Conservation (phyloP, 2,113 vertebrate genomes). For the Benitochromis conjunctus region DNA sequence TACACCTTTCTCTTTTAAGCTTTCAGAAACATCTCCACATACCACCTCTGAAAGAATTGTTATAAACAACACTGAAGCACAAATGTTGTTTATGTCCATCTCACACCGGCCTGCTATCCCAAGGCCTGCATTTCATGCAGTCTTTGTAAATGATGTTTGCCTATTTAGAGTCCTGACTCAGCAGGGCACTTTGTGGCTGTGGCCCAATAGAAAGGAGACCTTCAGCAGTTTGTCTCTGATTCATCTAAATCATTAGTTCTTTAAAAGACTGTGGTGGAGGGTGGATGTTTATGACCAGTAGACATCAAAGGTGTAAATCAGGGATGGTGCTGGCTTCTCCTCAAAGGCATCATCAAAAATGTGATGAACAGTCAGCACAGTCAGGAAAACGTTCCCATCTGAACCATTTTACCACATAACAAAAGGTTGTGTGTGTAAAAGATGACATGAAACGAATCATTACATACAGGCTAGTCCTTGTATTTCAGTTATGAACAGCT, state of each 20-base stretch:
- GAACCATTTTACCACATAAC: background rate
- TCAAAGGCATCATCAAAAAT: constrained; percentile 27
- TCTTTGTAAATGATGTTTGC: constrained; percentile 47
- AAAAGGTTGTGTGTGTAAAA: background rate
- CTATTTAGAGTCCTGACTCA: constrained; percentile 46
- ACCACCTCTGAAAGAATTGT: background rate
- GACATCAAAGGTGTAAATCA: constrained; percentile 53
- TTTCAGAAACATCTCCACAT: background rate
- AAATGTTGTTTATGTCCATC: background rate
- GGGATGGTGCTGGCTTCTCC: background rate
- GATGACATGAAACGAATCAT: constrained; percentile 7
- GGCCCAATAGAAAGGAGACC: constrained; percentile 45
- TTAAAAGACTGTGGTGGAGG: constrained; percentile 31
- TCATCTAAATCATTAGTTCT: constrained; percentile 50
- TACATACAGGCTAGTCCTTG: background rate
- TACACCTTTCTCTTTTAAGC: background rate
- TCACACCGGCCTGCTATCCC: background rate
- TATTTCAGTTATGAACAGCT: background rate
- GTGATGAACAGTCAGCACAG: constrained; percentile 34
- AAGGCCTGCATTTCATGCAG: background rate
- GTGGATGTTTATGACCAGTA: constrained; percentile 30
- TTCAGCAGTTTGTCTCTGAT: constrained; percentile 55
- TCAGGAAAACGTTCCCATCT: constrained; percentile 9
- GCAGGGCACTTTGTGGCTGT: constrained; percentile 28
- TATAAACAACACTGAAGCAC: background rate